These are phyloP conservation scores for Sweltsa coloradensis DNA, from an alignment of 1,140 invertebrate species.

Conservation along the genomic window DNA sequence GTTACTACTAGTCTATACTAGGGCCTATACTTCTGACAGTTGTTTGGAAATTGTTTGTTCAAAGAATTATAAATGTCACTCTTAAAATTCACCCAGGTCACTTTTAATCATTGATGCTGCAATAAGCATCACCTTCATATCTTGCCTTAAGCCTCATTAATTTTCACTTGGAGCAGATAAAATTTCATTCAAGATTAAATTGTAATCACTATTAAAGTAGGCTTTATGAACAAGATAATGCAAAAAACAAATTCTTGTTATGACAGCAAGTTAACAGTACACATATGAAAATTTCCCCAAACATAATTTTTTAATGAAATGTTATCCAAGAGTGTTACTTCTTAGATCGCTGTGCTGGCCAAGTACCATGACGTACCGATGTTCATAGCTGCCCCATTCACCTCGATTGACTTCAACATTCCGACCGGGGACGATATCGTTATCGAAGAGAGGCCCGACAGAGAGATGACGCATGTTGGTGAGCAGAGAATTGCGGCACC, in stretches of 20 bases:
- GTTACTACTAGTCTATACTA: no score
- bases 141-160: no score
- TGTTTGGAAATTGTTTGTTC: no score
- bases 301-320: slow-evolving; percentile 16
- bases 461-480: slow-evolving; percentile 82
- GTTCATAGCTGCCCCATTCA: slow-evolving; percentile 87
- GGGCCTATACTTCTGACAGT: no score
- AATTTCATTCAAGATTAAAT: no score
- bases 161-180: no score
- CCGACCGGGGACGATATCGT: slow-evolving; percentile 72
- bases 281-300: neutral
- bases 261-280: neutral
- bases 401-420: slow-evolving; percentile 79
- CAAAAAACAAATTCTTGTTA: neutral
- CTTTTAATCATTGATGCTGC: no score
- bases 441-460: slow-evolving; percentile 84
- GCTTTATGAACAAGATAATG: neutral
- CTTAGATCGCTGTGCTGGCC: slow-evolving; percentile 84
- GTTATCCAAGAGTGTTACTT: no score
- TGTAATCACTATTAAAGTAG: no score
- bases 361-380: slow-evolving; percentile 88
- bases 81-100: no score
- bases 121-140: no score
- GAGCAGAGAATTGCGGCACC: slow-evolving; percentile 72
- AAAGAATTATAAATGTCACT: no score